Evolutionary conservation across 2,888 invertebrate species (phyloP).

Genomic region (Callinectes sapidus): DNA sequence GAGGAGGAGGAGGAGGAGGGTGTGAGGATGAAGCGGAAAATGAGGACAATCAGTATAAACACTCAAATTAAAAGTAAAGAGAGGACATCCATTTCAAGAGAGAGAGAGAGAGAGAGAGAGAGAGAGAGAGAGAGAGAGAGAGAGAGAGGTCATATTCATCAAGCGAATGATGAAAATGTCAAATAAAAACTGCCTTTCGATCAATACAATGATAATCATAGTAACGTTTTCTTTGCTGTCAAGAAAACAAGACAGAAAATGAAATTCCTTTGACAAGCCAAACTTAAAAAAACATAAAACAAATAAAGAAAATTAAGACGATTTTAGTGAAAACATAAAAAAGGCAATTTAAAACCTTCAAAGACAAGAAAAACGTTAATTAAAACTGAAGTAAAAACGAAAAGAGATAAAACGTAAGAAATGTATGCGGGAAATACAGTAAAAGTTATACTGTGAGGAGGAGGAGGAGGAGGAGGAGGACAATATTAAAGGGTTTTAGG

Average conservation of each 20-base stretch:
- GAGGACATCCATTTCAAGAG: neutral
- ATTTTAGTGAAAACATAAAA: neutral
- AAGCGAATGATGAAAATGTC: neutral
- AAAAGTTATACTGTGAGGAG: neutral
- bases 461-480: neutral
- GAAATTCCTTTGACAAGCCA: neutral
- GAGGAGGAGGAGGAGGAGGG: neutral
- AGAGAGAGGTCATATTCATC: neutral
- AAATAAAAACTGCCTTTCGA: neutral
- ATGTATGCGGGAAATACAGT: neutral
- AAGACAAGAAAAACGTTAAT: neutral
- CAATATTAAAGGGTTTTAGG: too few species aligned
- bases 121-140: neutral
- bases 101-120: neutral
- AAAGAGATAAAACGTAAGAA: constrained; percentile 17
- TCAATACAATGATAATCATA: neutral
- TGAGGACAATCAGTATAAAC: constrained; percentile 28
- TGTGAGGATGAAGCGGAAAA: neutral
- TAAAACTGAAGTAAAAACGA: neutral
- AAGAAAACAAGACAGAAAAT: neutral
- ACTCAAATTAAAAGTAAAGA: constrained; percentile 17
- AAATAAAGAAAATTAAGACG: too few species aligned
- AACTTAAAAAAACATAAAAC: neutral
- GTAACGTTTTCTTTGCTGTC: neutral
- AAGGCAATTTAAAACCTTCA: neutral